These are phyloP conservation scores for Stenichneumon culpator DNA, from an alignment of 2,888 invertebrate genomes.

Conservation along the genomic window DNA sequence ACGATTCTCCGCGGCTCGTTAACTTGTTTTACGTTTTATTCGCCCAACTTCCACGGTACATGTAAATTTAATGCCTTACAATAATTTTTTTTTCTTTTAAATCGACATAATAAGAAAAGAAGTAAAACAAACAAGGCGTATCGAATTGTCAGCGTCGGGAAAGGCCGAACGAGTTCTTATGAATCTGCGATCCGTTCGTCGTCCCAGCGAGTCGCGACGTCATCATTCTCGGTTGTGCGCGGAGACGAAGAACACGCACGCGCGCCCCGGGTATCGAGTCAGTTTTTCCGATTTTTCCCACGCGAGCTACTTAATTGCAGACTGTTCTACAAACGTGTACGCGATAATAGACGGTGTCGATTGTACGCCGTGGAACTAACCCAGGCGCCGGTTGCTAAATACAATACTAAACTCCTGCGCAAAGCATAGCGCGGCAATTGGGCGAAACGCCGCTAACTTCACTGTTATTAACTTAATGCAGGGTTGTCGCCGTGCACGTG, in stretches of 20 bases:
- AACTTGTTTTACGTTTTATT: not conserved
- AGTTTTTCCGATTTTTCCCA: not conserved
- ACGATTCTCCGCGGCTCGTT: not conserved
- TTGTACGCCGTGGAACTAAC: not conserved
- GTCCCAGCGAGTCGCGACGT: not conserved
- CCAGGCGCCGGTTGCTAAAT: not conserved
- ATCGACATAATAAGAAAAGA: not conserved
- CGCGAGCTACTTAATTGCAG: not conserved
- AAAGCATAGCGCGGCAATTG: not conserved
- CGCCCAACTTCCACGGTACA: not conserved
- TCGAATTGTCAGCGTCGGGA: not conserved
- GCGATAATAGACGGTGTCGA: not conserved
- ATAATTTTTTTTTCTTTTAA: no score
- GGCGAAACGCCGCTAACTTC: slow-evolving; percentile 1
- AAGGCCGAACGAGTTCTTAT: not conserved
- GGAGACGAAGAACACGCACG: not conserved
- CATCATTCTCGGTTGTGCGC: not conserved
- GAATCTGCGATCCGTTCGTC: not conserved
- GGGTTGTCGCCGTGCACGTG: not conserved
- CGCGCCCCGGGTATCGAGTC: not conserved
- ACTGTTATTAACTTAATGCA: not conserved
- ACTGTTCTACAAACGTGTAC: not conserved
- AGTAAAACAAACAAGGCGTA: not conserved
- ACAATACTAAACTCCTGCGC: not conserved
- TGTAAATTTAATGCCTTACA: not conserved